A percentile compares a stretch with the other conserved stretches of the same genome.
phyloP scores from a whole-genome alignment of 1,140 invertebrate species.

The Heliconius hermathena region DNA sequence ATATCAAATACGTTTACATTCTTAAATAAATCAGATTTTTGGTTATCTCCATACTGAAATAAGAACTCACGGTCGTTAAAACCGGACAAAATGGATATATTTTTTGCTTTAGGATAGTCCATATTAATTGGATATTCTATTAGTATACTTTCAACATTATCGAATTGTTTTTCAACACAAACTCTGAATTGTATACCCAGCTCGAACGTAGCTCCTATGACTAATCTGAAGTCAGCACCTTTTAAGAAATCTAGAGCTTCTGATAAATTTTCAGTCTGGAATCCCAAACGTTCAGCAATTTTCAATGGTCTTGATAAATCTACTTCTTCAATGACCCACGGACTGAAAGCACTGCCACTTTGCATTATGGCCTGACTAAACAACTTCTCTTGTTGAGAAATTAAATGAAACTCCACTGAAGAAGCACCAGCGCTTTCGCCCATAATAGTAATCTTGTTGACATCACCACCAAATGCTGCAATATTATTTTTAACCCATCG shows the following conservation, averaged over 20 bases:
- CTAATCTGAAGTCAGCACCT: constrained; percentile 33
- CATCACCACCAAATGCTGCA: constrained; percentile 86
- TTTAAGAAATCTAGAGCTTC: constrained; percentile 50
- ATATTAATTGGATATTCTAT: constrained; percentile 46
- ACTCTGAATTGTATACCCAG: constrained; percentile 37
- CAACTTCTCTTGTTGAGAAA: constrained; percentile 48
- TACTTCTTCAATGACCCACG: constrained; percentile 24
- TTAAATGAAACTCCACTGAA: constrained; percentile 54
- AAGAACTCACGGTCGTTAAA: constrained; percentile 50
- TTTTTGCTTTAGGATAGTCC: constrained; percentile 38
- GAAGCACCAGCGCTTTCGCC: constrained; percentile 85
- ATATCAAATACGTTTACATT: constrained; percentile 10
- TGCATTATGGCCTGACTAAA: constrained; percentile 51
- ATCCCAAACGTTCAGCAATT: constrained; percentile 48
- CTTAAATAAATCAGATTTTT: not conserved
- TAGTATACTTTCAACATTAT: constrained; percentile 49
- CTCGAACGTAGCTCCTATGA: constrained; percentile 43
- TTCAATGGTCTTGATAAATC: constrained; percentile 40
- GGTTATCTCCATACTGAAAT: not conserved
- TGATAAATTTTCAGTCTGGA: constrained; percentile 40
- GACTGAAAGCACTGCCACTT: constrained; percentile 42
- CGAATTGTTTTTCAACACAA: constrained; percentile 49
- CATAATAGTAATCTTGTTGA: constrained; percentile 83
- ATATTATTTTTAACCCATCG: constrained; percentile 86
- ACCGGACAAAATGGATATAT: constrained; percentile 50